Evolutionary conservation across 1,140 invertebrate genomes (phyloP).

Genomic region (Bombus vancouverensis): DNA sequence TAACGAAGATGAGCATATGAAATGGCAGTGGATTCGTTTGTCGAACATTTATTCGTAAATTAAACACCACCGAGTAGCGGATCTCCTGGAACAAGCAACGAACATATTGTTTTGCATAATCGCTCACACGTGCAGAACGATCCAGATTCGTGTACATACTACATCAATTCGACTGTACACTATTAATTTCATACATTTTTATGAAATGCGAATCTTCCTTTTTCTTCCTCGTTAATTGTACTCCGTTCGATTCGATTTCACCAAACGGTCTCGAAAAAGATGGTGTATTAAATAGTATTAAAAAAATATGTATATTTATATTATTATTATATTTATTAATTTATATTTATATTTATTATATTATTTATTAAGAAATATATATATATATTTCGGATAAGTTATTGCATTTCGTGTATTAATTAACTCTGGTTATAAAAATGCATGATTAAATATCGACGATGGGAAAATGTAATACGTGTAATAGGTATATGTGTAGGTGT

Average conservation of each 20-base stretch:
- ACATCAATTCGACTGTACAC: neutral
- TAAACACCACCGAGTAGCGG: neutral
- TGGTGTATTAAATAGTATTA: too few relatives aligned
- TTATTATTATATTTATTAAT: too few relatives aligned
- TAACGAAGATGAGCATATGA: neutral
- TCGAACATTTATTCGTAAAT: conserved; percentile 21
- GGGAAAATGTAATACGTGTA: neutral
- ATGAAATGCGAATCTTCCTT: neutral
- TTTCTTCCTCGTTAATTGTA: neutral
- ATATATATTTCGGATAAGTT: neutral
- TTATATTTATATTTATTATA: too few relatives aligned
- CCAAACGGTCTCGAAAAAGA: neutral
- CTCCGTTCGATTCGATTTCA: neutral
- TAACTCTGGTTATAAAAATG: neutral
- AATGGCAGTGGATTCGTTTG: neutral
- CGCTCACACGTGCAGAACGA: neutral
- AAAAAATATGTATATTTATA: neutral
- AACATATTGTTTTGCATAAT: conserved; percentile 47
- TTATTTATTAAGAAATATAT: too few relatives aligned
- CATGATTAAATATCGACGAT: neutral
- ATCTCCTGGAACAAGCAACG: neutral
- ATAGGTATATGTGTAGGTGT: neutral
- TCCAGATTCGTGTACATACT: neutral
- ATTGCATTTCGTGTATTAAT: neutral
- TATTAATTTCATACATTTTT: conserved; percentile 33